Conservation (phyloP, 2,797 vertebrate genomes). For the Poecilia velifera region DNA sequence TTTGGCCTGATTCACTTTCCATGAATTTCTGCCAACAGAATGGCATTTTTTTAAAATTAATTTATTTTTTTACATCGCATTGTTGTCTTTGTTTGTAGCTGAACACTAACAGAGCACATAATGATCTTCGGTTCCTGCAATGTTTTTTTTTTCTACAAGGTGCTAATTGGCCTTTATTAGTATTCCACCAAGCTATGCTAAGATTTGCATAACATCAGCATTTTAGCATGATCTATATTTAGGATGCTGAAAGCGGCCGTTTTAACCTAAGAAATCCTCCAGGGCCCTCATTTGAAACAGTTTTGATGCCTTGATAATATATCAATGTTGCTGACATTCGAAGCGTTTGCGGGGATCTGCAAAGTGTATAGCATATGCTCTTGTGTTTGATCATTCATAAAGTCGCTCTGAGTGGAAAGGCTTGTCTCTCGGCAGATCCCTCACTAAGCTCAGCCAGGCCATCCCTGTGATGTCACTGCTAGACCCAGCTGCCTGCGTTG, state of each 20-base stretch:
- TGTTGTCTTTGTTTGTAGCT: neutral
- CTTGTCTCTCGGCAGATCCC: constrained; percentile 50
- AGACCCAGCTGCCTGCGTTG: constrained; percentile 60
- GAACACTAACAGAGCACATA: neutral
- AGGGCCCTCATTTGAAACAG: neutral
- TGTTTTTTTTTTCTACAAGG: neutral
- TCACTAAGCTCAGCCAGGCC: constrained; percentile 54
- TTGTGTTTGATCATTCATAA: constrained; percentile 63
- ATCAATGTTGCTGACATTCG: constrained; percentile 11
- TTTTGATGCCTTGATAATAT: neutral
- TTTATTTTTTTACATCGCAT: neutral
- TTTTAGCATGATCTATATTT: neutral
- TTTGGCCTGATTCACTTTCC: neutral
- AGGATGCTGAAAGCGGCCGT: neutral
- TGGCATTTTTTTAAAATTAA: neutral
- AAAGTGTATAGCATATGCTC: constrained; percentile 18
- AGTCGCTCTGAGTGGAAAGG: constrained; percentile 48
- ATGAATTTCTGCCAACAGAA: neutral
- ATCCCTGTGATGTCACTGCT: constrained; percentile 69
- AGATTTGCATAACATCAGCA: neutral
- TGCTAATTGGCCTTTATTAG: neutral
- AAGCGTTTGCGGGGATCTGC: constrained; percentile 24
- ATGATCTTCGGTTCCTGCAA: neutral
- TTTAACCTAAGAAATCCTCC: neutral
- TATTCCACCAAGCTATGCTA: constrained; percentile 3